Evolutionary conservation across 1,140 invertebrate species (phyloP).

Genomic region (Pectinophora gossypiella): DNA sequence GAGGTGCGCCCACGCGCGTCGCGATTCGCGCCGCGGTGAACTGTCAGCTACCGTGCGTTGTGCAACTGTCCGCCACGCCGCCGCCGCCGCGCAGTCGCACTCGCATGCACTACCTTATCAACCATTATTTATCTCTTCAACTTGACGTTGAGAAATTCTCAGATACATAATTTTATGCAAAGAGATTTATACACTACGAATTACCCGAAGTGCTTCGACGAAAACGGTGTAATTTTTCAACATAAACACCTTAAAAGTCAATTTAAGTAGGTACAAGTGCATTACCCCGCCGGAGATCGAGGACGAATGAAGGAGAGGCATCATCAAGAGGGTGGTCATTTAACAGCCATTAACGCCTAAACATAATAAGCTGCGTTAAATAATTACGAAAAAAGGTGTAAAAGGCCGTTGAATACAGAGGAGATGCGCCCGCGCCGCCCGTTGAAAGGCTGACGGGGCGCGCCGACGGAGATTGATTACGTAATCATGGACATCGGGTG

Average conservation of each 20-base stretch:
- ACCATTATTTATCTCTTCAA: background rate
- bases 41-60: constrained; percentile 57
- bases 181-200: constrained; percentile 13
- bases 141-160: background rate
- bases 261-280: constrained; percentile 15
- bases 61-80: constrained; percentile 9
- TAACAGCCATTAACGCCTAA: constrained; percentile 50
- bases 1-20: constrained; percentile 39
- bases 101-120: no score
- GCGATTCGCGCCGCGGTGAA: constrained; percentile 39
- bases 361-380: constrained; percentile 50
- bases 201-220: constrained; percentile 10
- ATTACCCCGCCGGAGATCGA: constrained; percentile 25
- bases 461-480: constrained; percentile 63
- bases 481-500: constrained; percentile 58
- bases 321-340: constrained; percentile 40
- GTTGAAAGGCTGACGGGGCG: constrained; percentile 53
- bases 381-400: constrained; percentile 54
- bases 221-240: constrained; percentile 19
- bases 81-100: no score
- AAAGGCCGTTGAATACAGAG: constrained; percentile 44
- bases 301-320: constrained; percentile 24
- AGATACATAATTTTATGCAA: background rate
- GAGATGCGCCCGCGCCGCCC: constrained; percentile 38
- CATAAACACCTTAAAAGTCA: constrained; percentile 17